Conservation (phyloP, 2,113 vertebrate species). For the Ceuthmochares aereus region DNA sequence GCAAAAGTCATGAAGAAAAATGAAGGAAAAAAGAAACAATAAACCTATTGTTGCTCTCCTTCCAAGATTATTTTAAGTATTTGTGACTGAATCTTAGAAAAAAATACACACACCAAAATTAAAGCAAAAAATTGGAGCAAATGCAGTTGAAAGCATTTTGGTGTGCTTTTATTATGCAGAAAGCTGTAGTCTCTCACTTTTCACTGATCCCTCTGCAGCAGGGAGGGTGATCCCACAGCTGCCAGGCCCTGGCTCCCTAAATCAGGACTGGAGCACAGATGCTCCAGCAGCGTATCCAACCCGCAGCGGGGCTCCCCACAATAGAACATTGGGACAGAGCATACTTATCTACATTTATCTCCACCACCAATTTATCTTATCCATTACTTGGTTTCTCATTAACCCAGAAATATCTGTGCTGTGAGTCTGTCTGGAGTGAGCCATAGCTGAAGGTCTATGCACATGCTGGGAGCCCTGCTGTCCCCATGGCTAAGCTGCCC, state of each 20-base stretch:
- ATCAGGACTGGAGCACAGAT: background rate
- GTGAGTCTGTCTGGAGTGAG: background rate
- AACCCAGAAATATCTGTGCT: background rate
- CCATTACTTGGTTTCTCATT: background rate
- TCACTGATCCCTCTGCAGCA: background rate
- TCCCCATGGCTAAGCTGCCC: background rate
- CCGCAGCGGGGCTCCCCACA: background rate
- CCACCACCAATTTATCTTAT: background rate
- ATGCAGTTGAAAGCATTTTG: background rate
- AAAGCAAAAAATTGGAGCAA: background rate
- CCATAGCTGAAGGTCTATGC: background rate
- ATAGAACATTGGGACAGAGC: background rate
- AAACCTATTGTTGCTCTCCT: background rate
- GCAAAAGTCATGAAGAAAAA: background rate
- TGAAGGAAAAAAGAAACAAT: background rate
- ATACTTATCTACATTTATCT: background rate
- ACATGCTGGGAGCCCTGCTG: background rate
- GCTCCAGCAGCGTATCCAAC: rapidly evolving
- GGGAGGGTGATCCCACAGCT: background rate
- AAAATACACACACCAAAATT: too few relatives aligned
- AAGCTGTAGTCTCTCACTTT: background rate
- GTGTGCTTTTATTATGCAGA: background rate
- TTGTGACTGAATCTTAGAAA: background rate
- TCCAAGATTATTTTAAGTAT: background rate
- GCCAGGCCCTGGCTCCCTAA: background rate